Base-by-base conservation (phyloP, 2,797 vertebrate genomes). In the Triplophysa bombifrons region DNA sequence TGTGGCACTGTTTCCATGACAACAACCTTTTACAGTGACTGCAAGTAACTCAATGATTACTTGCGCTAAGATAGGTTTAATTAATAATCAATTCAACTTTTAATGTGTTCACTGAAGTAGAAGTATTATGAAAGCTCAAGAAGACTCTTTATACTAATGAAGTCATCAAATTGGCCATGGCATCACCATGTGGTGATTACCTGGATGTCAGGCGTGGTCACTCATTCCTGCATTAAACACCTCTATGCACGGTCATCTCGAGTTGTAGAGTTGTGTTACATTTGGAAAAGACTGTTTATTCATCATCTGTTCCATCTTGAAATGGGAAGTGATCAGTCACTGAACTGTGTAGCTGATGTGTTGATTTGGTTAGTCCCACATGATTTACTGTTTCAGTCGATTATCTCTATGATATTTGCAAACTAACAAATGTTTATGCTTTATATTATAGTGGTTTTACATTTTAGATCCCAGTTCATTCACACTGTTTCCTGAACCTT, bases 1-100 rank as follows among this genome's bases (percentile, higher is more conserved):
- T 93, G 0, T 90, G 94, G 84, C 95, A 95, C 72, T 95, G 95
- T 86, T 96, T 95, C 89, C 95, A 95, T 75, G 95, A 95, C 71
- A 95, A 95, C 84, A 94, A 95, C 84, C 89, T 96, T n/a, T 87
- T 93, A 95, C 80, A 91, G 94, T 1, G 85, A 86, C 73, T 92
- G 93, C 0, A 92, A 93, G 85, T 90, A 91, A 83, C 91, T 94
- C 78, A 66, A 48, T 65, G 68, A 67, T 64, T 66, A 75, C 38
- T 60, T 61, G 44, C 41, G 30, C 58, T 63, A 72, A 46, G 68
- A 56, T 72, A 50, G 48, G 34, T 50, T 61, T 51, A 74, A 80
- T 53, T 82, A 69, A 61, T 30, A 20, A 20, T 55, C 67, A 74
- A 58, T 71, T 2, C 56, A 48, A 66, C 51, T 48, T 53, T 74